Percentiles rank a stretch among this genome's conserved stretches.
phyloP scores from a whole-genome alignment of 2,113 vertebrate species.

The Thalassarche chlororhynchos region DNA sequence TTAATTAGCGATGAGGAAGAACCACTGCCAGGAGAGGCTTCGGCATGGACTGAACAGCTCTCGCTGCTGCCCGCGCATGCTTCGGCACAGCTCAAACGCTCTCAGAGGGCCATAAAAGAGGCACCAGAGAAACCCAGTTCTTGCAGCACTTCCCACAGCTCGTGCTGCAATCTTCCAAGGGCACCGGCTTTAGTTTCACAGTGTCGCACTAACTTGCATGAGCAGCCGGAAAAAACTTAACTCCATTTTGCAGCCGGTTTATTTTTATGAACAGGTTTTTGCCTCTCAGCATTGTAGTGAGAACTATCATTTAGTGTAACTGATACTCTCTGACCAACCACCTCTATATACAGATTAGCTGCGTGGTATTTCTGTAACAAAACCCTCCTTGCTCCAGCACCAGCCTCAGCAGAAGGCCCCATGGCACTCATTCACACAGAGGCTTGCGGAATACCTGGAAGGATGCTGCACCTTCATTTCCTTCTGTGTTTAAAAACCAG shows the following conservation, averaged over 20 bases:
- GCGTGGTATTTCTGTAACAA: background rate
- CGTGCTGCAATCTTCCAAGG: background rate
- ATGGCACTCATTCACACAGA: rapidly evolving
- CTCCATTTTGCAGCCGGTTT: background rate
- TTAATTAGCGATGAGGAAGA: background rate
- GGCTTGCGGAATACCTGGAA: background rate
- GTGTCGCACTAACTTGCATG: background rate
- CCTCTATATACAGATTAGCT: background rate
- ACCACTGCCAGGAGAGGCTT: background rate
- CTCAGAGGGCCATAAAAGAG: background rate
- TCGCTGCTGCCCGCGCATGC: rapidly evolving
- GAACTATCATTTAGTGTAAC: background rate
- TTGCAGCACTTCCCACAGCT: background rate
- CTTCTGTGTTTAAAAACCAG: background rate
- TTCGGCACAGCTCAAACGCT: background rate
- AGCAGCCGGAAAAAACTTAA: background rate
- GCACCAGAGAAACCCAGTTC: constrained; percentile 10
- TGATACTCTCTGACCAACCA: background rate
- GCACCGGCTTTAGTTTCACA: background rate
- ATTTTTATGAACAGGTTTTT: background rate
- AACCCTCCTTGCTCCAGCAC: background rate
- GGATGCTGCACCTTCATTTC: background rate
- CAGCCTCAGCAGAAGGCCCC: background rate
- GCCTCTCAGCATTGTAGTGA: background rate
- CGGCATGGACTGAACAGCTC: rapidly evolving